Evolutionary conservation across 2,797 vertebrate genomes (phyloP).

Genomic region (Amblyopsis hoosieri): DNA sequence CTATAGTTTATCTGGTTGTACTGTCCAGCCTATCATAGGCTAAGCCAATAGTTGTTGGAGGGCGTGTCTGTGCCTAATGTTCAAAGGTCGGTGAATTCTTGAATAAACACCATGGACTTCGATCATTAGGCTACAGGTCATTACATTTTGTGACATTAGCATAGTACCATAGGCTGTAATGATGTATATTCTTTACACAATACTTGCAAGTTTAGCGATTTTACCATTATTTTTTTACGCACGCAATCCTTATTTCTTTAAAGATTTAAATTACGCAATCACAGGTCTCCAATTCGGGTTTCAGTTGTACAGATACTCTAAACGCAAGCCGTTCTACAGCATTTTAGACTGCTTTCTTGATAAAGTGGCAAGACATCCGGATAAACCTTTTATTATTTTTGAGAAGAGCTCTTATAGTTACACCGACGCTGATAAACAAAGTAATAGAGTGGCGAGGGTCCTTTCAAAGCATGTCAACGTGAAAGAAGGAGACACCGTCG

Average conservation of each 20-base stretch:
- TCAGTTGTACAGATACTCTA: not conserved
- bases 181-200: not conserved
- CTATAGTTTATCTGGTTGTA: too few species aligned
- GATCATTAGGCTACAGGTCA: too few species aligned
- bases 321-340: not conserved
- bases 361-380: not conserved
- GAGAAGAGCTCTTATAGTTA: conserved; percentile 4
- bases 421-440: not conserved
- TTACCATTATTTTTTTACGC: conserved; percentile 7
- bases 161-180: not conserved
- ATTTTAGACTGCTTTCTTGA: conserved; percentile 1
- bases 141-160: too few species aligned
- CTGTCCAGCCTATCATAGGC: not conserved
- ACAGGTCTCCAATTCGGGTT: not conserved
- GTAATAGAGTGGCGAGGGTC: not conserved
- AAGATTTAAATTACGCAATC: not conserved
- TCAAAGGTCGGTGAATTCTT: too few species aligned
- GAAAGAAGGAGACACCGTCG: not conserved
- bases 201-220: conserved; percentile 1
- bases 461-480: not conserved
- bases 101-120: too few species aligned
- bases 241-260: not conserved
- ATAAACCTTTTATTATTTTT: conserved; percentile 32
- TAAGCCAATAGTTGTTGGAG: too few species aligned
- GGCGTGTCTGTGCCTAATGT: too few species aligned